These are phyloP conservation scores for Coronaproctus castanopsis DNA, from an alignment of 2,888 invertebrate species.

Conservation along the genomic window DNA sequence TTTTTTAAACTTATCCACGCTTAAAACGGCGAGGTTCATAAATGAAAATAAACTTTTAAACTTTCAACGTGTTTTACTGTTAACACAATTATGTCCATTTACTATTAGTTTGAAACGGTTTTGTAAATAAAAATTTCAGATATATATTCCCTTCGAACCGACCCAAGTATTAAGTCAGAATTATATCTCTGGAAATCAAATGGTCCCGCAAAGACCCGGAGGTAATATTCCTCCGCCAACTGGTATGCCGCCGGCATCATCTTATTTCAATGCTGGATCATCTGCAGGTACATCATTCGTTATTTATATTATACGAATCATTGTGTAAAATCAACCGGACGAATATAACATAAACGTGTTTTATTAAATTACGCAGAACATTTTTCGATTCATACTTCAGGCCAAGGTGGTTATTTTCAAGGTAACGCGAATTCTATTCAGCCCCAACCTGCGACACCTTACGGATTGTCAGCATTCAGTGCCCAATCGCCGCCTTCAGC, in stretches of 20 bases:
- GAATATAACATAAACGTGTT: too few relatives aligned
- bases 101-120: too few relatives aligned
- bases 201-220: constrained; percentile 36
- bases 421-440: neutral
- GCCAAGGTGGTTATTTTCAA: neutral
- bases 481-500: neutral
- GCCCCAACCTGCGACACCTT: neutral
- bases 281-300: too few relatives aligned
- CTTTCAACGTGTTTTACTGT: too few relatives aligned
- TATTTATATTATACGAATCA: too few relatives aligned
- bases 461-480: neutral
- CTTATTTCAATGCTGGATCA: neutral
- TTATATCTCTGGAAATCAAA: constrained; percentile 40
- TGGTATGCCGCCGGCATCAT: neutral
- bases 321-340: too few relatives aligned
- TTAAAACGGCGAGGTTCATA: too few relatives aligned
- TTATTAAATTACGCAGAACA: too few relatives aligned
- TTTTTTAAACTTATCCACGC: too few relatives aligned
- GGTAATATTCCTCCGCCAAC: constrained; percentile 23
- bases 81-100: too few relatives aligned
- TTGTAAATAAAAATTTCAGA: too few relatives aligned
- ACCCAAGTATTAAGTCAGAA: constrained; percentile 28
- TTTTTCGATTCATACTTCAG: neutral
- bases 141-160: constrained; percentile 38
- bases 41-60: too few relatives aligned